A percentile compares a stretch with the other conserved stretches of the same genome.
These are phyloP conservation scores for Anthoscopus minutus DNA, from an alignment of 2,113 vertebrate genomes.

Conservation along the genomic window DNA sequence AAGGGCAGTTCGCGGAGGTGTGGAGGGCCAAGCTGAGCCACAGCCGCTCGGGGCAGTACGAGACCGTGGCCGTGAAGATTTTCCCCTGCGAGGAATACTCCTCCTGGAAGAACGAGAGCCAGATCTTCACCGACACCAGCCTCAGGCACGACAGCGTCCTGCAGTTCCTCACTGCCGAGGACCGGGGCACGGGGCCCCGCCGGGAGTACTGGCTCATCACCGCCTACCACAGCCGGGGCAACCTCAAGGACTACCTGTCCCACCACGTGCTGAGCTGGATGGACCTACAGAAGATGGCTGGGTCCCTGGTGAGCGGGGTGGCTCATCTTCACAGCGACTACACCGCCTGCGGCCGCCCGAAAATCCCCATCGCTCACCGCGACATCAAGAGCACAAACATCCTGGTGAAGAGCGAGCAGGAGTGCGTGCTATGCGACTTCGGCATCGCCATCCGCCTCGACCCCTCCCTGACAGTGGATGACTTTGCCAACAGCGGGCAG, in stretches of 20 bases:
- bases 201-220: conserved; percentile 88
- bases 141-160: conserved; percentile 83
- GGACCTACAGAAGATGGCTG: conserved; percentile 77
- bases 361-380: conserved; percentile 84
- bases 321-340: conserved; percentile 87
- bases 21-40: conserved; percentile 80
- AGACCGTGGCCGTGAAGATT: conserved; percentile 86
- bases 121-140: conserved; percentile 78
- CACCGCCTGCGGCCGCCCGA: conserved; percentile 68
- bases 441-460: conserved; percentile 84
- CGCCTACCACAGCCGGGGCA: conserved; percentile 83
- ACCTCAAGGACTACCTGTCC: conserved; percentile 86
- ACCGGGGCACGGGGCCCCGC: conserved; percentile 63
- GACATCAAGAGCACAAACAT: conserved; percentile 90
- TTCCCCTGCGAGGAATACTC: conserved; percentile 80
- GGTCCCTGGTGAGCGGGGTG: conserved; percentile 78
- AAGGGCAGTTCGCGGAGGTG: conserved; percentile 84
- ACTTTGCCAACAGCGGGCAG: conserved; percentile 89
- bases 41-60: conserved; percentile 65
- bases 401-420: conserved; percentile 76
- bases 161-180: conserved; percentile 80
- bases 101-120: conserved; percentile 84
- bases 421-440: conserved; percentile 86
- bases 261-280: conserved; percentile 78
- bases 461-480: conserved; percentile 78